A percentile compares a stretch with the other conserved stretches of the same genome.
phyloP scores from a whole-genome alignment of 1,140 invertebrate genomes.

The Drosophila micromelanica region DNA sequence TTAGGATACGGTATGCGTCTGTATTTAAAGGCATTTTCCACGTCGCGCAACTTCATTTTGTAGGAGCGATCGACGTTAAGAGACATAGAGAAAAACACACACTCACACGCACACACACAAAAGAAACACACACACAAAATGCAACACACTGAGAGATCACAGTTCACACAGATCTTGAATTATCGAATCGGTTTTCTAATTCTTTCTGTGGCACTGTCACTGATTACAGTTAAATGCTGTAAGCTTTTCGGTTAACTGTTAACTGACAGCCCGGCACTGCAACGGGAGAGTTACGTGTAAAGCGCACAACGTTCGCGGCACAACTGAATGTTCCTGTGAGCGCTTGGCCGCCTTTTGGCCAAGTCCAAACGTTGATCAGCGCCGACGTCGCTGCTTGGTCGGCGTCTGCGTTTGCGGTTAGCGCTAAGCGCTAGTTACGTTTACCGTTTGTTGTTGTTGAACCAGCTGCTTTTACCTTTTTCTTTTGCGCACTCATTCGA shows the following conservation, averaged over 20 bases:
- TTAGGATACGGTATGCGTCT: constrained; percentile 83
- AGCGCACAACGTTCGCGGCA: constrained; percentile 72
- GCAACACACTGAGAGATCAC: constrained; percentile 26
- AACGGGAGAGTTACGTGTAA: constrained; percentile 59
- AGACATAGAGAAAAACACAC: constrained; percentile 38
- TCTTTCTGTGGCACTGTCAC: constrained; percentile 20
- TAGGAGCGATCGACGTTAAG: constrained; percentile 67
- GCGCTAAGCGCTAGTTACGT: constrained; percentile 51
- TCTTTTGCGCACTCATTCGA: constrained; percentile 62
- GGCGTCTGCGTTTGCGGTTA: constrained; percentile 36
- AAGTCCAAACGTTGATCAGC: constrained; percentile 50
- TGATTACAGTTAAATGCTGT: constrained; percentile 18
- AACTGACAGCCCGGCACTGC: constrained; percentile 20
- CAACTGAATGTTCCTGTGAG: constrained; percentile 78
- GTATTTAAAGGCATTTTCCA: constrained; percentile 83
- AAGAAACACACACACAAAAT: constrained; percentile 23
- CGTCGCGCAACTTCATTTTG: constrained; percentile 83
- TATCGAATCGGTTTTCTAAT: constrained; percentile 32
- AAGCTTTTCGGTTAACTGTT: constrained; percentile 28
- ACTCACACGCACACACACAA: neutral
- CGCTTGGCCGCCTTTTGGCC: constrained; percentile 78
- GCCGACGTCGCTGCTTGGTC: constrained; percentile 11
- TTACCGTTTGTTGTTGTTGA: constrained; percentile 64
- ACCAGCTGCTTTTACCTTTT: constrained; percentile 74
- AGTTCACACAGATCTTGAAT: constrained; percentile 18